A percentile compares a stretch with the other conserved stretches of the same genome.
Evolutionary conservation across 1,140 invertebrate species (phyloP).

Genomic region (Bradynema listronoti): DNA sequence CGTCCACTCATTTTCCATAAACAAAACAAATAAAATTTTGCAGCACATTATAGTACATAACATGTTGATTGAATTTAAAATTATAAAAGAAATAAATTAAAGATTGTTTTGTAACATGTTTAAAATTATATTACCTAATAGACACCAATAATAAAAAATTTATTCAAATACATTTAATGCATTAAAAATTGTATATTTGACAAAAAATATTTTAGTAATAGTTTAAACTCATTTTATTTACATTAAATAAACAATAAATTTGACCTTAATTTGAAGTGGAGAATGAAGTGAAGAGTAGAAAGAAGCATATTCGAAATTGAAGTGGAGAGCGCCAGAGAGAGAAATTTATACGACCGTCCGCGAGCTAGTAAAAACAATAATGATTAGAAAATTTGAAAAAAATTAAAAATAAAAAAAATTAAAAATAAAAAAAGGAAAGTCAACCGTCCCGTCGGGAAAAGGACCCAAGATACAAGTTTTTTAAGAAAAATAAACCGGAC

Average conservation of each 20-base stretch:
- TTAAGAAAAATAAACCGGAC: too few species aligned
- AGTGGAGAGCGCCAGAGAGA: too few species aligned
- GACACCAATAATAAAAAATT: background rate
- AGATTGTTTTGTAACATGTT: background rate
- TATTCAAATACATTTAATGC: background rate
- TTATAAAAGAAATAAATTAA: background rate
- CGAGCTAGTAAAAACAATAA: too few species aligned
- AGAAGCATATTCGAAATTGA: too few species aligned
- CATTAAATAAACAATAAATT: background rate
- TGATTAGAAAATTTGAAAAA: too few species aligned
- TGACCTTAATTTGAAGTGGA: background rate
- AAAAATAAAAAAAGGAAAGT: too few species aligned
- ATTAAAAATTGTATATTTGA: background rate
- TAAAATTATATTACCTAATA: background rate
- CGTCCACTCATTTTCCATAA: too few species aligned
- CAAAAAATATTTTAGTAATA: background rate
- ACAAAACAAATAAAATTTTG: background rate
- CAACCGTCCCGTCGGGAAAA: too few species aligned
- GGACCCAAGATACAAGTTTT: too few species aligned
- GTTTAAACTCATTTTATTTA: background rate
- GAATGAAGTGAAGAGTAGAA: too few species aligned
- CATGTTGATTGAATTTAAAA: background rate
- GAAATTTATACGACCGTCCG: too few species aligned
- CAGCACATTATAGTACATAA: background rate
- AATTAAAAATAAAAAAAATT: too few species aligned